phyloP scores from a whole-genome alignment of 2,797 vertebrate genomes.

The Acanthurus lineatus region DNA sequence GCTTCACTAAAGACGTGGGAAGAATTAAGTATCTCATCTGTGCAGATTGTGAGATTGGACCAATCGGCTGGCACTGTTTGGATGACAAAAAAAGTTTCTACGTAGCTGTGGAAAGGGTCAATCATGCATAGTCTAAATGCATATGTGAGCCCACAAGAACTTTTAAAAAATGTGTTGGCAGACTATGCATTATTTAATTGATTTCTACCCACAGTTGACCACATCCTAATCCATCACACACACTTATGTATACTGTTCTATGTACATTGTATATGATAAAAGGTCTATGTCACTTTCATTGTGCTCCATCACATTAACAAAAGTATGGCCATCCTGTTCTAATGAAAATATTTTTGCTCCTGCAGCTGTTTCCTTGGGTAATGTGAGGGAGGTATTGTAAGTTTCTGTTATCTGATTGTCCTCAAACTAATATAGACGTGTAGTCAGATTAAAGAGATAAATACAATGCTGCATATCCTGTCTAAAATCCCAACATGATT shows the following conservation, averaged over 20 bases:
- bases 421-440: not conserved
- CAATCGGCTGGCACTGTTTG: slow-evolving; percentile 97
- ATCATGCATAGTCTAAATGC: slow-evolving; percentile 87
- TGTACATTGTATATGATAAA: slow-evolving; percentile 35
- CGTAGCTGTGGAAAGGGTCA: slow-evolving; percentile 94
- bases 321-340: slow-evolving; percentile 24
- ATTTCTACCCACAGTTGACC: slow-evolving; percentile 37
- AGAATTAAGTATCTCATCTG: slow-evolving; percentile 97
- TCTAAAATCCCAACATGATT: not conserved
- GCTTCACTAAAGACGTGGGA: slow-evolving; percentile 96
- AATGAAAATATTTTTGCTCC: slow-evolving; percentile 60
- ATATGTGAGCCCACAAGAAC: slow-evolving; percentile 44
- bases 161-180: slow-evolving; percentile 47
- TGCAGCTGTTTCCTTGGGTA: slow-evolving; percentile 21
- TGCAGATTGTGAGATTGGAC: slow-evolving; percentile 98
- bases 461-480: not conserved
- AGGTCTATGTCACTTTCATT: slow-evolving; percentile 14
- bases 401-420: not conserved
- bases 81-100: slow-evolving; percentile 97
- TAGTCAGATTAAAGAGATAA: not conserved
- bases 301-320: slow-evolving; percentile 23
- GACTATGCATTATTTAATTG: slow-evolving; percentile 55
- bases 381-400: not conserved
- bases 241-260: slow-evolving; percentile 8
- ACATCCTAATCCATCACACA: slow-evolving; percentile 15